A percentile compares a stretch with the other conserved stretches of the same genome.
These are phyloP conservation scores for Ophioninae sp. DNA, from an alignment of 2,888 invertebrate genomes.

Conservation along the genomic window DNA sequence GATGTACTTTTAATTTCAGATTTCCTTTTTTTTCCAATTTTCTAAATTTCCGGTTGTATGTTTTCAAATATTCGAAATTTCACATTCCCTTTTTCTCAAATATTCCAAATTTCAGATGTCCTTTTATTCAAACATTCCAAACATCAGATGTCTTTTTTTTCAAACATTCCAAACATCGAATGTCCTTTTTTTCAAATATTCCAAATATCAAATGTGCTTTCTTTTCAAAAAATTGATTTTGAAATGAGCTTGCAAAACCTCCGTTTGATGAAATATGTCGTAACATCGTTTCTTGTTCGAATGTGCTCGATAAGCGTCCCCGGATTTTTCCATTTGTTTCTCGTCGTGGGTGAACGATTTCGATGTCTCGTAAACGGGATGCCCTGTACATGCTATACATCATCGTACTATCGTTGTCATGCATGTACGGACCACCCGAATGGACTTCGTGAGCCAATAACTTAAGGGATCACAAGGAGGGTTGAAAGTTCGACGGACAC, in stretches of 20 bases:
- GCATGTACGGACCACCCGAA: not conserved
- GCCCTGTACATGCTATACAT: not conserved
- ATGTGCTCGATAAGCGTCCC: not conserved
- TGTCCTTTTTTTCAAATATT: too few relatives aligned
- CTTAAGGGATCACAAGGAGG: slow-evolving; percentile 21
- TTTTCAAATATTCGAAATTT: too few relatives aligned
- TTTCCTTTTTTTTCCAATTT: too few relatives aligned
- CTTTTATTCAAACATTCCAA: too few relatives aligned
- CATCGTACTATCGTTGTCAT: not conserved
- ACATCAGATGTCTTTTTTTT: too few relatives aligned
- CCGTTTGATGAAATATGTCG: not conserved
- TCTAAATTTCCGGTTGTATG: too few relatives aligned
- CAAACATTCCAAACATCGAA: too few relatives aligned
- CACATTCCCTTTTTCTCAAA: too few relatives aligned
- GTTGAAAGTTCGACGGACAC: slow-evolving; percentile 24
- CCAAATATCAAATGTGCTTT: too few relatives aligned
- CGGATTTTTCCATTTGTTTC: not conserved
- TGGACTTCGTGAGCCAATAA: slow-evolving; percentile 57
- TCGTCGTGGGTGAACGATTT: not conserved
- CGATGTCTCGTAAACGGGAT: not conserved
- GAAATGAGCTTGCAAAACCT: not conserved
- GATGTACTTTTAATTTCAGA: too few relatives aligned
- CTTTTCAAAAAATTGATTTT: not conserved
- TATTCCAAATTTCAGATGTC: too few relatives aligned
- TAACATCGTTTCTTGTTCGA: not conserved